Evolutionary conservation across 2,797 vertebrate genomes (phyloP), one percentile per base, ranked within the genome.

Genomic region (Meda fulgida): DNA sequence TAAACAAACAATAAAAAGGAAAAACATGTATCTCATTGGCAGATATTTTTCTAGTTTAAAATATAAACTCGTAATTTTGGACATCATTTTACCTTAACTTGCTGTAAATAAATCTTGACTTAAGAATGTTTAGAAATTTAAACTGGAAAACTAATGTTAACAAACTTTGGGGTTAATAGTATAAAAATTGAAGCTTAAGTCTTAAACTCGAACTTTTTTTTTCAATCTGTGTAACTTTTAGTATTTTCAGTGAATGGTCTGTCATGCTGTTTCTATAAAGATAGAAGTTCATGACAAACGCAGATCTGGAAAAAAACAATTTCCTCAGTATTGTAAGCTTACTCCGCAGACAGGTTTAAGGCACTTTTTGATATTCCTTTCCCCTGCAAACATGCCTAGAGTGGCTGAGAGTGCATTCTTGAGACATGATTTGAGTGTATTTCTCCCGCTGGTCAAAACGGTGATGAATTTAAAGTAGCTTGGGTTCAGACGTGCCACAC

Each of bases 381-480:
- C 40, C 19, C 75, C 66, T 78, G 34, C 77, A 80, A 85, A 87
- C 84, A 85, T 46, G 66, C 79, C 81, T 69, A 9, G 60, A 81
- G 72, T 36, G 60, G 63, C 60, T 71, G 76, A 36, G 58, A 85
- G 86, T 26, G 80, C 70, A 82, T 81, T 78, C 78, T 79, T 73
- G 67, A 85, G 86, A 83, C 83, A 81, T 69, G 86, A 82, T 85
- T 85, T 87, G 72, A 87, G 83, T 80, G 70, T 55, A 60, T 84
- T 83, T 80, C 83, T 75, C 83, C 75, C 26, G 21, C 75, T 79
- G 80, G 84, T 87, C 67, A 85, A 85, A 83, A 83, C 34, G 75
- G 80, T 40, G 80, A 82, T 85, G 84, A 70, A 81, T 83, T 85
- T 87, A 79, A 87, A 81, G 80, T 53, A 81, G 73, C 63, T 34